Base-by-base conservation (phyloP, 2,797 vertebrate genomes). In the Alectoris magna region DNA sequence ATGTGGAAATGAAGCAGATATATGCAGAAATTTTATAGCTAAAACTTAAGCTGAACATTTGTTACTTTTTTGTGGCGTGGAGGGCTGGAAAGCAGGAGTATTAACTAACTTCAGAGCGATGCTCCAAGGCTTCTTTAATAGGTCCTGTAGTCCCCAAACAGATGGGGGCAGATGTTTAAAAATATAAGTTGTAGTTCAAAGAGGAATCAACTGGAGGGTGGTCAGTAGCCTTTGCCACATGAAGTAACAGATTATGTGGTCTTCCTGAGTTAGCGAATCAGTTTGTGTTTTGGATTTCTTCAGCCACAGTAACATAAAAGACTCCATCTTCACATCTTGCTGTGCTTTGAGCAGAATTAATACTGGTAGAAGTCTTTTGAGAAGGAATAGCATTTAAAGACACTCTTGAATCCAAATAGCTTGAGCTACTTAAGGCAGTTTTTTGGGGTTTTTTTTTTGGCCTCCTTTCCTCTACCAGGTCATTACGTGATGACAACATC, bases 1-100 rank as follows among this genome's bases (percentile, higher is more conserved):
- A 77, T 49, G 69, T 90, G 76, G 79, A 90, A 92, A 92, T 78
- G 89, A 92, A 58, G 56, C 71, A 84, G 67, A 81, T 48, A 56
- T 56, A 34, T 34, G 34, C 55, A 91, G 73, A 70, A 87, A 79
- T 75, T 56, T 56, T 56, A 60, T 10, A 78, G 74, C 68, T 79
- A 62, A 91, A 90, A 68, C 36, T 46, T 41, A 38, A 74, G 66
- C 27, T 80, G 84, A 83, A 24, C 3, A 1, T 36, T 27, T 87
- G 58, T 49, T 10, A 18, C 56, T 63, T 72, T 55, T 67, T 23
- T 48, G 44, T 9, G 56, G 14, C n/a, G 21, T 43, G 9, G 41
- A n/a, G 19, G 13, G 41, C 26, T 64, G 15, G 5, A 46, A 39
- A 70, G 27, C 49, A 43, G 44, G 67, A 78, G 51, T n/a, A 27